Evolutionary conservation across 2,888 invertebrate genomes (phyloP).

Genomic region (Agonopterix subpropinquella): DNA sequence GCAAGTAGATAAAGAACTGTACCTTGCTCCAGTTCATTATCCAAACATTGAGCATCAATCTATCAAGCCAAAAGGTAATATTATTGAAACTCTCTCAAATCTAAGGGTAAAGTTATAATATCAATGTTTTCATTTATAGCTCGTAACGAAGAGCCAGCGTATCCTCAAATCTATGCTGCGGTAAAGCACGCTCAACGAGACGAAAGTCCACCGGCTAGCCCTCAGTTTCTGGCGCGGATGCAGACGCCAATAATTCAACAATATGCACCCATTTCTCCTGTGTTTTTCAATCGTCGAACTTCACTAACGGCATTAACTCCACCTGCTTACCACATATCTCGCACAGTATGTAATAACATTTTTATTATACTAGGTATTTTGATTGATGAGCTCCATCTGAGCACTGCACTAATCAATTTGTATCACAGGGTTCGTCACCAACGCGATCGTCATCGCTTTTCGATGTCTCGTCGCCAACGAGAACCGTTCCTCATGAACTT

Average conservation of each 20-base stretch:
- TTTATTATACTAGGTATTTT: background rate
- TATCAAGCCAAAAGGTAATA: slow-evolving; percentile 19
- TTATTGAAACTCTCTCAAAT: background rate
- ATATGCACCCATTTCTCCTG: slow-evolving; percentile 54
- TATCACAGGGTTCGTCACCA: too few species aligned
- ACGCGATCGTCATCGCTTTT: too few species aligned
- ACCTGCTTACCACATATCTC: slow-evolving; percentile 9
- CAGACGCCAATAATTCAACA: slow-evolving; percentile 30
- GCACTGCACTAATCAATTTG: too few species aligned
- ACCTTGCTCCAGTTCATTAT: slow-evolving; percentile 16
- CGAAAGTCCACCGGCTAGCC: slow-evolving; percentile 54
- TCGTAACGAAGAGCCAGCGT: background rate
- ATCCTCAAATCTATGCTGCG: background rate
- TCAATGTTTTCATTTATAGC: background rate
- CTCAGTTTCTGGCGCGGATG: slow-evolving; percentile 46
- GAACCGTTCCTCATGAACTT: too few species aligned
- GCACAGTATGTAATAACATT: background rate
- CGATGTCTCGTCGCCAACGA: too few species aligned
- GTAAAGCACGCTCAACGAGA: slow-evolving; percentile 35
- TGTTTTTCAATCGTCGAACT: slow-evolving; percentile 40
- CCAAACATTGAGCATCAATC: slow-evolving; percentile 13
- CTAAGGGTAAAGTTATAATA: background rate
- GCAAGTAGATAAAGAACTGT: slow-evolving; percentile 16
- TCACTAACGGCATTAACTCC: slow-evolving; percentile 28
- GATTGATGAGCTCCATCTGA: too few species aligned